Base-by-base conservation (phyloP, 2,797 vertebrate genomes). In the Caiman crocodilus region DNA sequence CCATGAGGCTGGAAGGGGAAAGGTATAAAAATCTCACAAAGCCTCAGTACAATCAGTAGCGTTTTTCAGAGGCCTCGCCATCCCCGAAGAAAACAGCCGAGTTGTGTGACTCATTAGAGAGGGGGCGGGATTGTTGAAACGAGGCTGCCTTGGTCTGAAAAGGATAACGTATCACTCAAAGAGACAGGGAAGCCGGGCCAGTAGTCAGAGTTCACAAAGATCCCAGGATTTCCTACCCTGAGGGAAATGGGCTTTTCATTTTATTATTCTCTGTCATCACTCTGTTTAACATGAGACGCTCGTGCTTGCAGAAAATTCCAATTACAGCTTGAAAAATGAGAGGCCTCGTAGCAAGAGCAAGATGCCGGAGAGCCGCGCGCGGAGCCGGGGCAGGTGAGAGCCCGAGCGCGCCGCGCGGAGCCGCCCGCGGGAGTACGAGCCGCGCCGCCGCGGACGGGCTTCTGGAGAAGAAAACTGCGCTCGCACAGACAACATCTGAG, bases 231-330 rank as follows among this genome's bases (percentile, higher is more conserved):
- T 94, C 93, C 92, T 92, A 67, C 91, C 89, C 95, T 67, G 76
- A 87, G 30, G 75, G 57, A 87, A 88, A 95, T 82, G 56, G 69
- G 42, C 79, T 88, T 95, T 95, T 79, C 76, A 89, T 90, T 89
- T 82, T 82, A 82, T 55, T 89, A 88, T 90, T 96, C 83, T 90
- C 88, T 79, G 73, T 73, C 87, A 94, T 90, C 77, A 86, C 56
- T 61, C 87, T 88, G 14, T 87, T 94, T 93, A 94, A 92, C 67
- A 84, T 42, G 84, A 95, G 71, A 82, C 79, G 88, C 9, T 90
- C 32, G 5, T 15, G 57, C 79, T 92, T 83, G 50, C 69, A 91
- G 93, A 92, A 96, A 95, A 96, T 93, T 90, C 83, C 90, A 94
- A 84, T 95, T 90, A 77, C 28, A 28, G 73, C 61, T 35, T 93